Evolutionary conservation across 2,113 vertebrate species (phyloP).

Genomic region (Theristicus caerulescens): DNA sequence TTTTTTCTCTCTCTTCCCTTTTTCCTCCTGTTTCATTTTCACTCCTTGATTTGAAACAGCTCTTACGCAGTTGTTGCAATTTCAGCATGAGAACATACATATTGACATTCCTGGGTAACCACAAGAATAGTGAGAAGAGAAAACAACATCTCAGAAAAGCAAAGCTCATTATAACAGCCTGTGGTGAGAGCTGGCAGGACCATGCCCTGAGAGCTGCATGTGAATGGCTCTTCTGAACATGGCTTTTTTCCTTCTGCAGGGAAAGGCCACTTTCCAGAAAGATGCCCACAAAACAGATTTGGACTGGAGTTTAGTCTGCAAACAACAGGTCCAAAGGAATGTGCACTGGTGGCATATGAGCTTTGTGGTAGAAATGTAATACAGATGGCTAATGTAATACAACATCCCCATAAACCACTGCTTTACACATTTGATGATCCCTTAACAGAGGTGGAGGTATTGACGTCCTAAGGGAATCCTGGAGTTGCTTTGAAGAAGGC

Average conservation of each 20-base stretch:
- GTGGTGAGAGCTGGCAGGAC: background rate
- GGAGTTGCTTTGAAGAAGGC: background rate
- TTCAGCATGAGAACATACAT: background rate
- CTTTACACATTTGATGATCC: background rate
- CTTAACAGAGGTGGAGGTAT: background rate
- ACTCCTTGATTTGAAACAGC: background rate
- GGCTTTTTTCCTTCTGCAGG: background rate
- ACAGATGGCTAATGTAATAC: background rate
- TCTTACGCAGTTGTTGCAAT: background rate
- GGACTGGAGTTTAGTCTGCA: background rate
- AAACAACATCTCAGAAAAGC: background rate
- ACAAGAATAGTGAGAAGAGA: background rate
- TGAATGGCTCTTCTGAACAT: background rate
- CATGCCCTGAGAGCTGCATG: background rate
- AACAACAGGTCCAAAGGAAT: background rate
- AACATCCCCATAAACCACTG: background rate
- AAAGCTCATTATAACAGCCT: background rate
- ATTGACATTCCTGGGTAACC: background rate
- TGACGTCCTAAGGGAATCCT: background rate
- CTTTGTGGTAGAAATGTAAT: background rate
- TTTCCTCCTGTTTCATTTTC: background rate
- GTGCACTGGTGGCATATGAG: background rate
- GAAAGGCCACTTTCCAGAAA: background rate
- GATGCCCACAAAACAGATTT: background rate
- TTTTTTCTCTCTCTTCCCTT: background rate